A percentile compares a stretch with the other conserved stretches of the same genome.
phyloP scores from a whole-genome alignment of 2,888 invertebrate species.

The Philaethria dido region DNA sequence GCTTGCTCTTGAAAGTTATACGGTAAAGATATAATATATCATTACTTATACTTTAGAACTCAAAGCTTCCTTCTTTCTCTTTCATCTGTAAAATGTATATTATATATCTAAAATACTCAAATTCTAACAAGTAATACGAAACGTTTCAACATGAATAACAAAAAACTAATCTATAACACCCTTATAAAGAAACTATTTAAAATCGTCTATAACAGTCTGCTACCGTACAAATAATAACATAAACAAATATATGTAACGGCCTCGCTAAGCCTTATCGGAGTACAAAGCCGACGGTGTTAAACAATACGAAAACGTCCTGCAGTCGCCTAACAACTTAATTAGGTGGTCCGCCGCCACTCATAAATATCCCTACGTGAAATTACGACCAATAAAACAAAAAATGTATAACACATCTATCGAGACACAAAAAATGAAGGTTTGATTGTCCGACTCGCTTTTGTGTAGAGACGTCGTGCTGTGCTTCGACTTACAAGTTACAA shows the following conservation, averaged over 20 bases:
- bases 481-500: constrained; percentile 49
- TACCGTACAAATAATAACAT: constrained; percentile 67
- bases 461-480: constrained; percentile 76
- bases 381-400: constrained; percentile 83
- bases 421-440: constrained; percentile 76
- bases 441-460: constrained; percentile 79
- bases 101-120: background rate
- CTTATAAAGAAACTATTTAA: constrained; percentile 35
- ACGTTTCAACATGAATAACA: background rate
- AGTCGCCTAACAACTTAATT: constrained; percentile 82
- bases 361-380: constrained; percentile 82
- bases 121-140: background rate
- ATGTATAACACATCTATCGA: constrained; percentile 83
- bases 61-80: constrained; percentile 4
- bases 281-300: constrained; percentile 71
- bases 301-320: constrained; percentile 70
- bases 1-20: constrained; percentile 27
- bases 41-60: constrained; percentile 12
- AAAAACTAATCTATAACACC: constrained; percentile 22
- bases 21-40: background rate
- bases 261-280: constrained; percentile 67
- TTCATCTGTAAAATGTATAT: background rate
- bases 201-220: constrained; percentile 51
- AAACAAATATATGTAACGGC: constrained; percentile 61
- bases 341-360: constrained; percentile 79